phyloP scores from a whole-genome alignment of 2,113 vertebrate genomes.

The Tragelaphus scriptus region DNA sequence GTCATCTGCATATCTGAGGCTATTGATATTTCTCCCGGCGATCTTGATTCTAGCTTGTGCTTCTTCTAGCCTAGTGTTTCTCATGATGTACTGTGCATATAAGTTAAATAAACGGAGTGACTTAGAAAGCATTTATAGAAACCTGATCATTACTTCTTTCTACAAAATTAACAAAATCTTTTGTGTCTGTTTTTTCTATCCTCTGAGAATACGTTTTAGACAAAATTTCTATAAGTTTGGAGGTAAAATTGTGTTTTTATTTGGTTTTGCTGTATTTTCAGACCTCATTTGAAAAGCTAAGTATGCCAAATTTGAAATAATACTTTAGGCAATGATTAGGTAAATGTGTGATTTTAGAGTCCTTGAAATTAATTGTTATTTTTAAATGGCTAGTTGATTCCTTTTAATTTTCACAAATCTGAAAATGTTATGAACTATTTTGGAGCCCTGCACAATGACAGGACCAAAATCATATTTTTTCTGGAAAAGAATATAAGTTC shows the following conservation, averaged over 20 bases:
- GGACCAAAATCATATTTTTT: constrained; percentile 27
- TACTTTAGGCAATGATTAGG: not conserved
- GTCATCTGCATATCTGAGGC: too few relatives aligned
- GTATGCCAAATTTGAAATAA: not conserved
- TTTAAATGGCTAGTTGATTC: not conserved
- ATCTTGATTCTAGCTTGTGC: too few relatives aligned
- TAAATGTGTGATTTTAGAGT: not conserved
- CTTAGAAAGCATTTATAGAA: not conserved
- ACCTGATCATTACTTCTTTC: not conserved
- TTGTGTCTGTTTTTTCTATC: not conserved
- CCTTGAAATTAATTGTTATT: constrained; percentile 7
- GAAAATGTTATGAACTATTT: constrained; percentile 7
- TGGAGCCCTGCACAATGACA: not conserved
- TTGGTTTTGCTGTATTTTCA: not conserved
- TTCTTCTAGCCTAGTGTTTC: too few relatives aligned
- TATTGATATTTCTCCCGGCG: too few relatives aligned
- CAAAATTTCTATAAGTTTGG: not conserved
- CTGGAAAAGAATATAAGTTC: not conserved
- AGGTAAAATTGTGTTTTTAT: not conserved
- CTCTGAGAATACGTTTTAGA: not conserved
- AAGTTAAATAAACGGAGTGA: too few relatives aligned
- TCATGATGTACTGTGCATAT: too few relatives aligned
- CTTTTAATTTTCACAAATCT: not conserved
- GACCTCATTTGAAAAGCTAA: not conserved
- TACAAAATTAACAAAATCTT: not conserved